A percentile compares a stretch with the other conserved stretches of the same genome.
Conservation (phyloP, 2,888 invertebrate genomes). For the Himalopsyche japonica region DNA sequence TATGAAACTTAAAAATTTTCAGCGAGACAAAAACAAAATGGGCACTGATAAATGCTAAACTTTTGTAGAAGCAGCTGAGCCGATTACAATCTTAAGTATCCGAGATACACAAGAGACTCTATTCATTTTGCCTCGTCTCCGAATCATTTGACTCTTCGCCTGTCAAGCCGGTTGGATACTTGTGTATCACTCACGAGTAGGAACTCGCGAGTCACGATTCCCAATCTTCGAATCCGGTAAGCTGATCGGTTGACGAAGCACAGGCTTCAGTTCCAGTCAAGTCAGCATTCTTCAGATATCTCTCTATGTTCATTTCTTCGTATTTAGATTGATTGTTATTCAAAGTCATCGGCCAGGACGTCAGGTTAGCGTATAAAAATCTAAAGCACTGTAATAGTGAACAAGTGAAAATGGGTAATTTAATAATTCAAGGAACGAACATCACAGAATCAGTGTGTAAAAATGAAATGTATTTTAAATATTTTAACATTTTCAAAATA, state of each 20-base stretch:
- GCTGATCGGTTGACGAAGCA: conserved; percentile 1
- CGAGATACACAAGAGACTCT: conserved; percentile 17
- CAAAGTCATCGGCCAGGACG: background rate
- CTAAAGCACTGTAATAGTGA: background rate
- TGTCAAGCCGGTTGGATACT: conserved; percentile 22
- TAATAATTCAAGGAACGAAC: background rate
- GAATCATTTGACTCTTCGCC: conserved; percentile 21
- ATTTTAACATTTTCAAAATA: too few relatives aligned
- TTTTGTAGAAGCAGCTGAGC: background rate
- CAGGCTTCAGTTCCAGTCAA: background rate
- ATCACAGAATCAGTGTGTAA: background rate
- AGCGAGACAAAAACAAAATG: background rate
- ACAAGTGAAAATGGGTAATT: background rate
- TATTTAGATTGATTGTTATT: background rate
- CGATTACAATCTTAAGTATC: background rate
- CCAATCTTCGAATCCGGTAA: conserved; percentile 1
- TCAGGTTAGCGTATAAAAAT: background rate
- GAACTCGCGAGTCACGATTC: background rate
- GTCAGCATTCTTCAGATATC: conserved; percentile 13
- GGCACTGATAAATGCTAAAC: conserved; percentile 1
- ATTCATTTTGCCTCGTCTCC: conserved; percentile 29
- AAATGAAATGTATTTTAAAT: too few relatives aligned
- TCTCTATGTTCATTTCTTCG: background rate
- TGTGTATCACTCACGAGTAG: conserved; percentile 5
- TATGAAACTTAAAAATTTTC: background rate